phyloP scores from a whole-genome alignment of 2,797 vertebrate species.

The Schizopygopsis malacanthus region DNA sequence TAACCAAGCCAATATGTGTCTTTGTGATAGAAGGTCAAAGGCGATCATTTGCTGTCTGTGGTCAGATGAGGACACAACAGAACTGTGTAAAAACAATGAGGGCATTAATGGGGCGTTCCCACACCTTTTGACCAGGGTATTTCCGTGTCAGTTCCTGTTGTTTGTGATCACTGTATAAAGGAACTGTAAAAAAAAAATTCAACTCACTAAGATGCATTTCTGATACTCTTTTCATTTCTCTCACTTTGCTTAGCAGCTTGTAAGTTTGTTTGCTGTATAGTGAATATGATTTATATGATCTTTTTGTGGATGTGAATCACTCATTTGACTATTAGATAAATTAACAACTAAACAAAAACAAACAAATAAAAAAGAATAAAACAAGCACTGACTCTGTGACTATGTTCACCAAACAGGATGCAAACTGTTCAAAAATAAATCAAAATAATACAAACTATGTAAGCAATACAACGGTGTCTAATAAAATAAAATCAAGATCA shows the following conservation, averaged over 20 bases:
- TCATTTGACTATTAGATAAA: conserved; percentile 5
- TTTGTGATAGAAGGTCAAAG: conserved; percentile 11
- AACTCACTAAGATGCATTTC: neutral
- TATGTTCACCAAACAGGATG: conserved; percentile 33
- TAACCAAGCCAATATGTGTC: conserved; percentile 6
- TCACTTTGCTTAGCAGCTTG: neutral
- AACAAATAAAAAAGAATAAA: conserved; percentile 15
- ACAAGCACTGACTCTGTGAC: neutral
- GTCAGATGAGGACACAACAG: neutral
- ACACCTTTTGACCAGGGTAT: too few relatives aligned
- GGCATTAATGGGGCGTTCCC: neutral
- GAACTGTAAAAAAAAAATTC: neutral
- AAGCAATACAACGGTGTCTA: neutral
- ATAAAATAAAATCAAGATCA: conserved; percentile 10
- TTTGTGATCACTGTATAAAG: neutral
- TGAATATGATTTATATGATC: neutral
- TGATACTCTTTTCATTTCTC: neutral
- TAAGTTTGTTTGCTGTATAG: neutral
- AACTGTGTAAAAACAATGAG: neutral
- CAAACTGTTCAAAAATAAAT: conserved; percentile 34
- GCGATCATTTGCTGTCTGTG: neutral
- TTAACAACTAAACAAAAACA: conserved; percentile 2
- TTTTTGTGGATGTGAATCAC: neutral
- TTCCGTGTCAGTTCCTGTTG: neutral
- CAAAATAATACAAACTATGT: conserved; percentile 22